Evolutionary conservation across 2,888 invertebrate species (phyloP), one percentile per base, ranked within the genome.

Genomic region (Cordilura impudica): DNA sequence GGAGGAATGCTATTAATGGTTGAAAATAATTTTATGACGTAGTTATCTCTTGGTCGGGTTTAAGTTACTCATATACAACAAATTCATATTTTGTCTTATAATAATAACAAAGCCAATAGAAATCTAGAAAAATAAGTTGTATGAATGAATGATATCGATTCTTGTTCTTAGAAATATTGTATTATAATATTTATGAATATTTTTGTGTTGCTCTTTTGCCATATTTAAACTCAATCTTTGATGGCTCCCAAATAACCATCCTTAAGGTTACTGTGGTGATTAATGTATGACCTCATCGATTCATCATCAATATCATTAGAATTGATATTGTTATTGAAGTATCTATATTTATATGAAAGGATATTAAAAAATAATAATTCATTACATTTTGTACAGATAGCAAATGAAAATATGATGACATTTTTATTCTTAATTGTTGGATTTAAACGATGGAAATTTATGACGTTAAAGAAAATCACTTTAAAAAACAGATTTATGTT

Each of bases 401-500:
- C 54, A 54, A 54, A 35, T 31, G 31, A 31, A 31, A 19, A 31
- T 31, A 39, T n/a, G 35, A 12, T n/a, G 35, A 39, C 35, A 39
- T 4, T 39, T 2, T 39, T 26, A 26, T 4, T 2, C n/a, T 39
- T n/a, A 39, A n/a, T 39, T n/a, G 4, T 31, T 31, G 12, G 3
- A 3, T 10, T 31, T 31, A 10, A 31, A 10, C 2, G 12, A 31
- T 10, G 5, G 31, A 8, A 8, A 2, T 31, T n/a, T n/a, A n/a
- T n/a, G n/a, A n/a, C n/a, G n/a, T n/a, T n/a, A n/a, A n/a, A n/a
- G n/a, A n/a, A n/a, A n/a, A n/a, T n/a, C n/a, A n/a, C n/a, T n/a
- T n/a, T n/a, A 49, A 21, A 26, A 49, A 39, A n/a, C 7, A 12
- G 4, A 0, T 6, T 0, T 1, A 10, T 88, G 88, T 86, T 87